Conservation (phyloP, 2,888 invertebrate genomes). For the Caenorhabditis virilis region DNA sequence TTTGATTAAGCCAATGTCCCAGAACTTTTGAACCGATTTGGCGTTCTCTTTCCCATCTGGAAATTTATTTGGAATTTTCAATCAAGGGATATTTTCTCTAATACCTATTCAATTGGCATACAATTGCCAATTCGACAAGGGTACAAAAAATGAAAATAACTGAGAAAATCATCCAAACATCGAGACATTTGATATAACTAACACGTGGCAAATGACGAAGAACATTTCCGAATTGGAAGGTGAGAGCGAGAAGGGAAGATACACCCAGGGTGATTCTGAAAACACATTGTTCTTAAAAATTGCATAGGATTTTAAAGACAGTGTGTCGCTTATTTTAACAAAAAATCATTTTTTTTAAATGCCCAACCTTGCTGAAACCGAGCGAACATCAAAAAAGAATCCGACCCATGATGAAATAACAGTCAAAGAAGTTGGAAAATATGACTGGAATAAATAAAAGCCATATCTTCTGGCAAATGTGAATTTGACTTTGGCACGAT, state of each 20-base stretch:
- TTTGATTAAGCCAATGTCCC: conserved; percentile 68
- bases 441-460: conserved; percentile 68
- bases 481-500: conserved; percentile 65
- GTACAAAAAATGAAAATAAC: conserved; percentile 68
- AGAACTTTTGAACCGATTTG: conserved; percentile 68
- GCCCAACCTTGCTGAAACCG: conserved; percentile 65
- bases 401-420: conserved; percentile 68
- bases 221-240: conserved; percentile 69
- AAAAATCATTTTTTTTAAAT: too few species aligned
- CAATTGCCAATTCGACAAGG: conserved; percentile 67
- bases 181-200: conserved; percentile 68
- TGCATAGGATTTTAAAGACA: neutral
- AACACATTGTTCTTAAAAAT: neutral
- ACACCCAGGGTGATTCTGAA: conserved; percentile 67
- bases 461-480: conserved; percentile 68
- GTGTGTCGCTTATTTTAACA: neutral
- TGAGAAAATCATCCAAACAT: conserved; percentile 68
- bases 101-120: conserved; percentile 64
- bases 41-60: conserved; percentile 66
- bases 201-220: conserved; percentile 68
- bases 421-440: conserved; percentile 67
- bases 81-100: neutral
- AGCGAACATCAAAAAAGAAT: conserved; percentile 68
- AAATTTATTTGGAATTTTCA: conserved; percentile 10
- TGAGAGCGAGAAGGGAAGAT: conserved; percentile 66